phyloP scores from a whole-genome alignment of 2,888 invertebrate species.

The Tetragnatha montana region DNA sequence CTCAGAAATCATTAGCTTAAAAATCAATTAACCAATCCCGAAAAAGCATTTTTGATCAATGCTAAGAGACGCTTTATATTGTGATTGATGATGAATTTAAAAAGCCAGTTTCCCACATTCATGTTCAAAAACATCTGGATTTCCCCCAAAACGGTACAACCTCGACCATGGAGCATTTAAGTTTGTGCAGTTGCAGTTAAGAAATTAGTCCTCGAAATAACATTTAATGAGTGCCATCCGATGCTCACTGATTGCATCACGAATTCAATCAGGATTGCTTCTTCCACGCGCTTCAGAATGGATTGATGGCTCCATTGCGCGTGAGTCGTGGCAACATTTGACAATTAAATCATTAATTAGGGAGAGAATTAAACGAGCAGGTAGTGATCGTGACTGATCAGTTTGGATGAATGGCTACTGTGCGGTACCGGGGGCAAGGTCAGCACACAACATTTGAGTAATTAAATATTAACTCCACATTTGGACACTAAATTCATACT shows the following conservation, averaged over 20 bases:
- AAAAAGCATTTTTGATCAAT: too few species aligned
- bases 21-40: too few species aligned
- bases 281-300: not conserved
- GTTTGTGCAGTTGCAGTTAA: not conserved
- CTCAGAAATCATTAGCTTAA: too few species aligned
- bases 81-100: not conserved
- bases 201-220: not conserved
- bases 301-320: not conserved
- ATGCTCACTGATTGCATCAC: not conserved
- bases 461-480: too few species aligned
- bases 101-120: not conserved
- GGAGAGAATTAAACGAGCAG: not conserved
- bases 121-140: not conserved
- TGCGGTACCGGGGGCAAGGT: too few species aligned
- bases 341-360: not conserved
- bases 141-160: not conserved
- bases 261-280: not conserved
- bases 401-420: too few species aligned
- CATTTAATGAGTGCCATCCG: not conserved
- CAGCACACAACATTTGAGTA: too few species aligned
- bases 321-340: not conserved
- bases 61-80: too few species aligned
- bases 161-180: not conserved
- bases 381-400: too few species aligned
- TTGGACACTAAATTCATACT: too few species aligned